Evolutionary conservation across 2,113 vertebrate species (phyloP), one percentile per base, ranked within the genome.

Genomic region (Ammodramus savannarum): DNA sequence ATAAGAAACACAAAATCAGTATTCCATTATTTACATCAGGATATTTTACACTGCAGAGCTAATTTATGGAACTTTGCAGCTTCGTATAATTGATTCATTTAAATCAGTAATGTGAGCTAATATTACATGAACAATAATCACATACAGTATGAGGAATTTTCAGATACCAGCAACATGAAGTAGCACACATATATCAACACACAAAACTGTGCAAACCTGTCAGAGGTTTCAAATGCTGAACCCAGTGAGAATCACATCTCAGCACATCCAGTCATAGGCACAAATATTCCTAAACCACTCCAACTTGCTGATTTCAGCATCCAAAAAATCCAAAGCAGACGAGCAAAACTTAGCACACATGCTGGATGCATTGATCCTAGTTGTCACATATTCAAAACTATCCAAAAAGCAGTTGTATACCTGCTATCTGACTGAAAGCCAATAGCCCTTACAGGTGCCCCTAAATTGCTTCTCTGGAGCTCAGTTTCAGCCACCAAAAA

Each of bases 41-140:
- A 29, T 21, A 5, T 85, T 96, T 91, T 58, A 85, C 51, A 26
- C 55, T 29, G 39, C 62, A 85, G 71, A 95, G 71, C 44, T 87
- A 25, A 85, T 94, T 71, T 66, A 31, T 88, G 75, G 43, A 59
- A 95, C 72, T 92, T 91, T 51, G 55, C 43, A 71, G 34, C 71
- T 87, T 83, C 54, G 11, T 51, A 26, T 59, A 79, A 69, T n/a
- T 18, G 19, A 87, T 87, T 76, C 11, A 25, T 85, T 87, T 75
- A 65, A 93, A 74, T 65, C 58, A 95, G 87, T 87, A 95, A 72
- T 65, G 44, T 81, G 82, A 89, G 31, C 48, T 91, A 67, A 78
- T 92, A 49, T 76, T 81, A 26, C 20, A 27, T 61, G 76, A 79
- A 79, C 15, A 79, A 75, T 59, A 87, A 82, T 72, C 81, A 75